Evolutionary conservation across 2,113 vertebrate species (phyloP), one percentile per base, ranked within the genome.

Genomic region (Merops nubicus): DNA sequence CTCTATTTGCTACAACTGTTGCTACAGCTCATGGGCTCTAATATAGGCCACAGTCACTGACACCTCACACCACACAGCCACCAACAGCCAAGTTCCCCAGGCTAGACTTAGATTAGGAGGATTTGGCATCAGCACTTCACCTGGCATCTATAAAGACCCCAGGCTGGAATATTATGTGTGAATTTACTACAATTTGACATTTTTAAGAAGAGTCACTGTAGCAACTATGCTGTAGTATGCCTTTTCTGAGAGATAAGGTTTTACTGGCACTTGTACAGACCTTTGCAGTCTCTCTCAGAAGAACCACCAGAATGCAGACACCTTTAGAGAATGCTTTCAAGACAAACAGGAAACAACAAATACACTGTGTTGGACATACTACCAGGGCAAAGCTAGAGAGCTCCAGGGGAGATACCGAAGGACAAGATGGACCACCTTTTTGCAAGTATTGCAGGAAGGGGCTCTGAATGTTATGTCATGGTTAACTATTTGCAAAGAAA

Each of bases 281-380:
- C 12, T 51, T 64, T 76, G 33, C 1, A 11, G 21, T 40, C 21
- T 48, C 17, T 59, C 47, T 42, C 50, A 75, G 70, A 79, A 79
- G 50, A 82, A 33, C 18, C 40, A 64, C 15, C 67, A 60, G 56
- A 75, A 78, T n/a, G 33, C 38, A 63, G 33, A 50, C 20, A 74
- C n/a, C 10, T 93, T 75, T 48, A 79, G 43, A 92, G 48, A 88
- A 62, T 10, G 18, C 3, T 83, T 85, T 26, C 9, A 45, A 72
- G 62, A 62, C 7, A 79, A 85, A 73, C 0, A 73, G 18, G 43
- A n/a, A 79, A 48, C 72, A 78, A 56, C 0, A 3, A 78, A 59
- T 23, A 68, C 29, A 43, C 18, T 1, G 8, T 0, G 1, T 31
- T 64, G 70, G 11, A 16, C 4, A 1, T 56, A 45, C n/a, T 54